Evolutionary conservation across 1,140 invertebrate species (phyloP), one percentile per base, ranked within the genome.

Genomic region (Epicauta chinensis): DNA sequence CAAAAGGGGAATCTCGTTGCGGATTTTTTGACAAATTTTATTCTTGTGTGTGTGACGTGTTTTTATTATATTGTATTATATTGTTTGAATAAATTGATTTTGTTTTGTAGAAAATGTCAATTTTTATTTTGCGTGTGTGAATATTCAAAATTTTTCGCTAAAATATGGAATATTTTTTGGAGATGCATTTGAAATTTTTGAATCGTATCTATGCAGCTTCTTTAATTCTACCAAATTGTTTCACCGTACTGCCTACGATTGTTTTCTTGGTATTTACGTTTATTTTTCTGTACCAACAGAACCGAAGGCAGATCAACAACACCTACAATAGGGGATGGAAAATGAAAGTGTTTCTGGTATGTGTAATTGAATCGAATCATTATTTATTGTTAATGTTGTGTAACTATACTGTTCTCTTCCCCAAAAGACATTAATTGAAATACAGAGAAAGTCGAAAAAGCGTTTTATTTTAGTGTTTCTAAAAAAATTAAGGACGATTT

Each of bases 241-340:
- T 39, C 16, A 52, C 58, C 5, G 41, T 52, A n/a, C 29, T 59
- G 9, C 54, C 54, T 17, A 56, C 44, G 11, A 9, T 53, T 4
- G 9, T 56, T 6, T 59, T 59, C 23, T 12, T 56, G 13, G 17
- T 44, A n/a, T 49, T 50, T 10, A 35, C 48, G 1, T 59, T 59
- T n/a, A 14, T 45, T 2, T 29, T 59, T 11, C 16, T 59, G 1
- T 53, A 50, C 30, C 29, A 34, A 4, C 53, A 56, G 17, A 50
- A 56, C 36, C 23, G 48, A 7, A 38, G 36, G 37, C 50, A 11
- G 39, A 47, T 12, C n/a, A n/a, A n/a, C n/a, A n/a, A n/a, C n/a
- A n/a, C n/a, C n/a, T 13, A 17, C 10, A 48, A 39, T 12, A 51
- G 46, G 6, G 43, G 37, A 30, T 59, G 53, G 58, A 56, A 50